These are phyloP conservation scores for Cyrtodaria siliqua DNA, from an alignment of 2,888 invertebrate species.

Conservation along the genomic window DNA sequence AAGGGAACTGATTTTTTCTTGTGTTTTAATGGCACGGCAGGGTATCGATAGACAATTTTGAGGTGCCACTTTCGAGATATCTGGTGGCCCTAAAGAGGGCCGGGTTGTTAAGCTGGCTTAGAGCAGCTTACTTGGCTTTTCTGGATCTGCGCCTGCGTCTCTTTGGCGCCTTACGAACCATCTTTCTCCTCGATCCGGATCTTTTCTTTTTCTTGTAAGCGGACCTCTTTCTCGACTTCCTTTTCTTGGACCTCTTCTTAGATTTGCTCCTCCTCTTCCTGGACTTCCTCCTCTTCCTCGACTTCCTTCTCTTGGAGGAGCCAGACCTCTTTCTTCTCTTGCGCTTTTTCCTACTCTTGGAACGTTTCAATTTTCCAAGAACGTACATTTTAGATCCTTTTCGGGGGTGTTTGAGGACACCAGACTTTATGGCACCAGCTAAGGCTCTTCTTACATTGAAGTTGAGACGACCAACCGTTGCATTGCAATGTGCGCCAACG, in stretches of 20 bases:
- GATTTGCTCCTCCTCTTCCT: conserved; percentile 13
- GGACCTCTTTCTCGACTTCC: conserved; percentile 5
- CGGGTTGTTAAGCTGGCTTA: conserved; percentile 39
- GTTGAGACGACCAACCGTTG: conserved; percentile 41
- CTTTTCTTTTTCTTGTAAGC: neutral
- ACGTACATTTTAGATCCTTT: conserved; percentile 11
- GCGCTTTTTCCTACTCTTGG: conserved; percentile 14
- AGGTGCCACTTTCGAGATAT: neutral
- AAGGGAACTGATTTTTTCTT: no score
- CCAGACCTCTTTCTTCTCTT: conserved; percentile 15
- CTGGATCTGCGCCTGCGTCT: conserved; percentile 38
- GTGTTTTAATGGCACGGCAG: no score
- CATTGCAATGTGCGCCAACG: conserved; percentile 52
- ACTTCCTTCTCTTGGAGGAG: conserved; percentile 11
- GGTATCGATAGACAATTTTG: conserved; percentile 2
- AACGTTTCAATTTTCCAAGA: neutral
- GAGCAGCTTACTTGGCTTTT: conserved; percentile 52
- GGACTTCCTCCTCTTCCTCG: conserved; percentile 25
- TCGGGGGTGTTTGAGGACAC: conserved; percentile 25
- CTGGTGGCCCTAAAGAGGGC: conserved; percentile 65
- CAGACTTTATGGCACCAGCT: conserved; percentile 29
- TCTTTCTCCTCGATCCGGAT: conserved; percentile 20
- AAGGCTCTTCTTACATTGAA: conserved; percentile 45
- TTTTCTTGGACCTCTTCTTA: conserved; percentile 24
- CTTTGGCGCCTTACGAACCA: conserved; percentile 26